Base-by-base conservation (phyloP, 1,140 invertebrate genomes). In the Cotesia glomerata region DNA sequence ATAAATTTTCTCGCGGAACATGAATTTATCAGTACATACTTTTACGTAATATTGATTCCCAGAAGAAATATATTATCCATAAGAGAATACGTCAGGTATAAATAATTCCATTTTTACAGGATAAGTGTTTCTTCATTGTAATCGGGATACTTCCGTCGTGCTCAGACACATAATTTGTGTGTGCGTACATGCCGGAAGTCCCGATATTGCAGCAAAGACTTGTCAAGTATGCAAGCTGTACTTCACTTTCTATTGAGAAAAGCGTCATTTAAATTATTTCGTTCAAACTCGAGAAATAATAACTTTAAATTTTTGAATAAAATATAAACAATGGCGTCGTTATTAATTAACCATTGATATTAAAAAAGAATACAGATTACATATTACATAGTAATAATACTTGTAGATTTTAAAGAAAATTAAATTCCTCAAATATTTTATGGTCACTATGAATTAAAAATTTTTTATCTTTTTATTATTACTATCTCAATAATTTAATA, bases 111-210 rank as follows among this genome's bases (percentile, higher is more conserved):
- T 69, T 59, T 34, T 61, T 62, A 49, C 54, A 69, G 54, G 56
- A 69, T 8, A 13, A n/a, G 49, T 9, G 34, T 16, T 54, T n/a
- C 14, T 34, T 34, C 18, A 67, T 52, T 67, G 49, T 18, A 49
- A 14, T 36, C 39, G 39, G 1, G 18, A 64, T 64, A 49, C 62
- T 49, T 49, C 14, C 62, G 35, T 45, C 13, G 39, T 26, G 62
- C n/a, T 3, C 62, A 64, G 36, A 64, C 49, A 32, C 26, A 67
- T 54, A 67, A 67, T 52, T 67, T 49, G 26, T 49, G 54, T 54
- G 49, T 67, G 45, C 26, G 52, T 52, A 1, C 16, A 13, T 18
- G 26, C 65, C 65, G 65, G 65, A 67, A 67, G 63, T 65, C 5
- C 16, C 18, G 61, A 18, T 18, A 13, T 35, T 16, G 13, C 14